Percentiles rank a stretch among this genome's conserved stretches.
These are phyloP conservation scores for Battus philenor DNA, from an alignment of 1,140 invertebrate species.

Conservation along the genomic window DNA sequence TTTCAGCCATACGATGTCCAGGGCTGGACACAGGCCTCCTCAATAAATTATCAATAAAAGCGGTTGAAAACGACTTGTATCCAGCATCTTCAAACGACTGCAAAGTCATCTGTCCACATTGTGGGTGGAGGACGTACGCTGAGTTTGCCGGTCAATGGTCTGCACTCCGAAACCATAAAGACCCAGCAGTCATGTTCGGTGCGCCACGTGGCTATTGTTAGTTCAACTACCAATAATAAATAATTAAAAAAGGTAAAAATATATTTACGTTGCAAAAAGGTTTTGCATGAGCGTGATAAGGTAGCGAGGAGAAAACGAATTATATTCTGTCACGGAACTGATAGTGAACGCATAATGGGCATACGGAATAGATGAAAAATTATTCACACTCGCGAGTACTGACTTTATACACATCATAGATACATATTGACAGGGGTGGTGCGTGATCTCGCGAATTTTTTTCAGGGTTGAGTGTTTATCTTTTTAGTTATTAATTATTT, in stretches of 20 bases:
- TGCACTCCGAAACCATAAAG: too few species aligned
- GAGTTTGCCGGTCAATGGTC: too few species aligned
- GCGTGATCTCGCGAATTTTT: constrained; percentile 42
- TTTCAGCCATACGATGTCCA: too few species aligned
- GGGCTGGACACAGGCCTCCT: too few species aligned
- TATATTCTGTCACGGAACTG: constrained; percentile 27
- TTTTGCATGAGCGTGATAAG: not conserved
- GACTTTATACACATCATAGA: constrained; percentile 60
- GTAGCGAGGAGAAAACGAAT: constrained; percentile 8
- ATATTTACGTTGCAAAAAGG: not conserved
- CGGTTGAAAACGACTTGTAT: too few species aligned
- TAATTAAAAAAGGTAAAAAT: constrained; percentile 2
- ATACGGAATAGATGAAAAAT: constrained; percentile 67
- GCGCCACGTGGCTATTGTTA: too few species aligned
- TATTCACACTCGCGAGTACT: constrained; percentile 64
- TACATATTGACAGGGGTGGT: constrained; percentile 54
- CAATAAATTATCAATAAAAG: too few species aligned
- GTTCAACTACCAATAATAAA: constrained; percentile 19
- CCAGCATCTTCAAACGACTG: too few species aligned
- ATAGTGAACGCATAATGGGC: constrained; percentile 51
- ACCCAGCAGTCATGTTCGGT: too few species aligned
- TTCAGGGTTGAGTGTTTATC: constrained; percentile 38
- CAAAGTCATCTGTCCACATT: too few species aligned
- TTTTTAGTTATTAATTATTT: too few species aligned
- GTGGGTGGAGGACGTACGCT: too few species aligned